These are phyloP conservation scores for Sebastes trivittatus DNA, from an alignment of 2,797 vertebrate genomes.

Conservation along the genomic window DNA sequence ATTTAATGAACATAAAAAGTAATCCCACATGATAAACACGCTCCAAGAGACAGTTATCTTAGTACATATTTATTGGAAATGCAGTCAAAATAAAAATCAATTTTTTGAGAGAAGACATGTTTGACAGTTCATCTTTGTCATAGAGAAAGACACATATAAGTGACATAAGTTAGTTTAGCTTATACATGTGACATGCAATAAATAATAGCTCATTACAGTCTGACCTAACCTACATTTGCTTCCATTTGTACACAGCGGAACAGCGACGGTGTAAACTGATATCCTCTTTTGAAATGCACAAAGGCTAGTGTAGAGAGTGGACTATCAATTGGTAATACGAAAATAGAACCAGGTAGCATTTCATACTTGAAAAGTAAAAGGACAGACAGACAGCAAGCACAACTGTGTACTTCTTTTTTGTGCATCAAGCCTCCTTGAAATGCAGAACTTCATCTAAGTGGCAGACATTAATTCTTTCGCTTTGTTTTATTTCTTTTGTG, in stretches of 20 bases:
- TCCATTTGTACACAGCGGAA: constrained; percentile 57
- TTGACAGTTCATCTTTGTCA: constrained; percentile 51
- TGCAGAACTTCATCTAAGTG: constrained; percentile 46
- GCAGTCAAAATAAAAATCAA: constrained; percentile 78
- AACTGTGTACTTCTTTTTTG: constrained; percentile 58
- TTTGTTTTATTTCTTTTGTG: constrained; percentile 66
- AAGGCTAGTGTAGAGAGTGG: constrained; percentile 67
- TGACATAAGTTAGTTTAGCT: constrained; percentile 76
- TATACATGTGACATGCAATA: constrained; percentile 83
- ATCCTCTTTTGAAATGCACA: constrained; percentile 76
- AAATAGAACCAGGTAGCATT: constrained; percentile 81
- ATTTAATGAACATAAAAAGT: not conserved
- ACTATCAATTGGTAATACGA: constrained; percentile 76
- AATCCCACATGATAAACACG: not conserved
- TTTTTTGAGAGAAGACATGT: constrained; percentile 65
- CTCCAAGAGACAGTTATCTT: constrained; percentile 40
- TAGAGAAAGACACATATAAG: constrained; percentile 55
- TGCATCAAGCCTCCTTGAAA: constrained; percentile 61
- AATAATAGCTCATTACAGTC: constrained; percentile 72
- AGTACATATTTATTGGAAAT: constrained; percentile 84
- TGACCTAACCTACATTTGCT: constrained; percentile 60
- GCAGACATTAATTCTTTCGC: constrained; percentile 36
- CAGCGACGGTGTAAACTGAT: constrained; percentile 72
- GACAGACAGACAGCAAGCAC: constrained; percentile 65
- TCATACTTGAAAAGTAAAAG: constrained; percentile 69